Evolutionary conservation across 2,113 vertebrate genomes (phyloP).

Genomic region (Phyllostomus discolor): DNA sequence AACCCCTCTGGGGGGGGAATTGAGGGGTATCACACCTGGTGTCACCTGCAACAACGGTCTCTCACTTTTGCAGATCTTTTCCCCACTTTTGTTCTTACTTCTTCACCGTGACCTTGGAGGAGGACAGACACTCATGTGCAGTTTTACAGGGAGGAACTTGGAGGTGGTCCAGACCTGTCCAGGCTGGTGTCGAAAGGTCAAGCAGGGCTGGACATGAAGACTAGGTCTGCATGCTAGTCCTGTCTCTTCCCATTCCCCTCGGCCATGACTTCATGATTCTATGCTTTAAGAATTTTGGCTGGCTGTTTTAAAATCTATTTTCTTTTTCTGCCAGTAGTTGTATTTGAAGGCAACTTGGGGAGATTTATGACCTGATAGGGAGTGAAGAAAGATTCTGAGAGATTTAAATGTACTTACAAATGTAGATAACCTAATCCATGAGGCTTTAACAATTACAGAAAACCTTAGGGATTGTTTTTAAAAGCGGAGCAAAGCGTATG

Average conservation of each 20-base stretch:
- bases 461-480: background rate
- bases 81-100: background rate
- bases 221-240: background rate
- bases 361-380: background rate
- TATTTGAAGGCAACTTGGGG: background rate
- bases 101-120: background rate
- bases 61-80: background rate
- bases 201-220: background rate
- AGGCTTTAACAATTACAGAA: background rate
- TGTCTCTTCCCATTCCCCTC: background rate
- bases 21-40: background rate
- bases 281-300: background rate
- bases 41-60: background rate
- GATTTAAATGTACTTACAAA: background rate
- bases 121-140: background rate
- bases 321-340: background rate
- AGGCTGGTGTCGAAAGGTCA: background rate
- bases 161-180: background rate
- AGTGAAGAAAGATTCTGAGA: background rate
- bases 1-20: background rate
- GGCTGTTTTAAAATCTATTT: background rate
- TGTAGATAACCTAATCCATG: background rate
- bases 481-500: background rate
- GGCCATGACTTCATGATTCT: background rate
- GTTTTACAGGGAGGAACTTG: background rate